Percentiles rank a stretch among this genome's conserved stretches.
Evolutionary conservation across 2,113 vertebrate genomes (phyloP).

Genomic region (Scytalopus superciliaris): DNA sequence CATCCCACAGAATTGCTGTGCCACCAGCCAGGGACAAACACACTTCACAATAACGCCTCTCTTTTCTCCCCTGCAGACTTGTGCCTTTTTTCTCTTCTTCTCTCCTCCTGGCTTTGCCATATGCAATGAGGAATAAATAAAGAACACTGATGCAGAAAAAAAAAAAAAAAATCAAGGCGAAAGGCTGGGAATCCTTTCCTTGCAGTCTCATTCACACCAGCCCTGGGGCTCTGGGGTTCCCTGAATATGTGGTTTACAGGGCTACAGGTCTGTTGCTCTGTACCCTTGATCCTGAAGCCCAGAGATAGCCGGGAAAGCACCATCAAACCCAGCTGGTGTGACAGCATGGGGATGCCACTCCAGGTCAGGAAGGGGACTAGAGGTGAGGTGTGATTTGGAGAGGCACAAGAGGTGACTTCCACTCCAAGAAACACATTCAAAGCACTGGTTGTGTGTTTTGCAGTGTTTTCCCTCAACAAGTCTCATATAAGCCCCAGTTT

Average conservation of each 20-base stretch:
- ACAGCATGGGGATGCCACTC: background rate
- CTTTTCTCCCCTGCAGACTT: conserved; percentile 48
- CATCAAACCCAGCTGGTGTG: background rate
- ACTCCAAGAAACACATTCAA: background rate
- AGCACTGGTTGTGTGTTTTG: background rate
- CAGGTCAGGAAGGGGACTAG: background rate
- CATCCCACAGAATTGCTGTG: conserved; percentile 41
- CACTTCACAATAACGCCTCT: conserved; percentile 51
- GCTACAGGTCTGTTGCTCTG: background rate
- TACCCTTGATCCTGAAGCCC: background rate
- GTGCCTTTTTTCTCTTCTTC: conserved; percentile 46
- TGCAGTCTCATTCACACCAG: background rate
- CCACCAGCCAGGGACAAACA: conserved; percentile 49
- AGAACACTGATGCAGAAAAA: background rate
- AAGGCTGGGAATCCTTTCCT: background rate
- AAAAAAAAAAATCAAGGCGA: background rate
- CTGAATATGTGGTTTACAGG: background rate
- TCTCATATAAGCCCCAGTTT: background rate
- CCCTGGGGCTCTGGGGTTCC: background rate
- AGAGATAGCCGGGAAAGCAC: background rate
- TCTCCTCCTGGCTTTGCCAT: conserved; percentile 55
- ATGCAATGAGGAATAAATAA: conserved; percentile 44
- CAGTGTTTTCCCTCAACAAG: background rate
- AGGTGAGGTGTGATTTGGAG: background rate
- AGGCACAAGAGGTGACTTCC: background rate